A percentile compares a stretch with the other conserved stretches of the same genome.
phyloP scores from a whole-genome alignment of 1,140 invertebrate genomes.

The Drosophila nigrodunni region DNA sequence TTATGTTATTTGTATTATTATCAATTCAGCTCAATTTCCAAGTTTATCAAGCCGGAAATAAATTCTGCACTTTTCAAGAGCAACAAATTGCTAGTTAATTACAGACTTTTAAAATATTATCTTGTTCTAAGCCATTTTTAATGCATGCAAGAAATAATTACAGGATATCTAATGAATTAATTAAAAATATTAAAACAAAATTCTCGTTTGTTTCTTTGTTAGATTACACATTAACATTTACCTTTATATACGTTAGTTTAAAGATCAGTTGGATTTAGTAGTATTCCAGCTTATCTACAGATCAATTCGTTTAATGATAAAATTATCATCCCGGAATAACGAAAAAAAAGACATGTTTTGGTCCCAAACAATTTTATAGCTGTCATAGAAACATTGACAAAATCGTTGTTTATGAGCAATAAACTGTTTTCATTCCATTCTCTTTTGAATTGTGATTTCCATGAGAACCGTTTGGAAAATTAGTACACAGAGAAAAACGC shows the following conservation, averaged over 20 bases:
- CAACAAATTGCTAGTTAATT: background rate
- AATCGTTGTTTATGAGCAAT: slow-evolving; percentile 15
- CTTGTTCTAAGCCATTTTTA: too few relatives aligned
- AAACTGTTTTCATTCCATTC: slow-evolving; percentile 8
- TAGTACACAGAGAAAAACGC: background rate
- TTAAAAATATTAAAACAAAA: too few relatives aligned
- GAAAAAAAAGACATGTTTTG: slow-evolving; percentile 3
- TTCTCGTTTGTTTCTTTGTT: too few relatives aligned
- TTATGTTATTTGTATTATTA: slow-evolving; percentile 1
- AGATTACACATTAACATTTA: too few relatives aligned
- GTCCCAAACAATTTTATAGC: slow-evolving; percentile 18
- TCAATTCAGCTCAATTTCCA: slow-evolving; percentile 11
- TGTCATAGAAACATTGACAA: slow-evolving; percentile 30
- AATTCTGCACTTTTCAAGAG: background rate
- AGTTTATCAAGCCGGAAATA: slow-evolving; percentile 4
- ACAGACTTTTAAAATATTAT: too few relatives aligned
- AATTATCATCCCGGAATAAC: slow-evolving; percentile 3
- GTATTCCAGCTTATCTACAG: background rate
- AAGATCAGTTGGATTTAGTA: too few relatives aligned
- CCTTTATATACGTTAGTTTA: too few relatives aligned
- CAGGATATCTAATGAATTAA: too few relatives aligned
- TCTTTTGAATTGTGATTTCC: background rate
- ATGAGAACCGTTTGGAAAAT: slow-evolving; percentile 4
- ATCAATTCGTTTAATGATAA: slow-evolving; percentile 2
- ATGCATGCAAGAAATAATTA: too few relatives aligned